These are phyloP conservation scores for Euura lappo DNA, from an alignment of 1,140 invertebrate species.

Conservation along the genomic window DNA sequence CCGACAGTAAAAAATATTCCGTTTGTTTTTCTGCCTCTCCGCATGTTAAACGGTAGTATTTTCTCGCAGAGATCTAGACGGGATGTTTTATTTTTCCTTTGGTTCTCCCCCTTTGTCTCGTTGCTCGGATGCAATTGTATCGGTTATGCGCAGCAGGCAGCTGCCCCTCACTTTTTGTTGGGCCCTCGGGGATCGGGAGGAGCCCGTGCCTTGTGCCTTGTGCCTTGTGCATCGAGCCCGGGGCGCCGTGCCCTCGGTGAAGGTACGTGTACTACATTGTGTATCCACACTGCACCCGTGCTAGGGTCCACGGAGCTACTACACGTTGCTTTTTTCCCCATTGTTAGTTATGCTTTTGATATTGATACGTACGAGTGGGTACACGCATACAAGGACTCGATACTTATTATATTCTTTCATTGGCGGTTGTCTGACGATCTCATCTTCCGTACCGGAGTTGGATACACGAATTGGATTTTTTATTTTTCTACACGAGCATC, in stretches of 20 bases:
- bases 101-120: background rate
- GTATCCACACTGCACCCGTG: background rate
- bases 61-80: background rate
- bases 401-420: background rate
- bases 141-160: background rate
- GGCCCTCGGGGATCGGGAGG: constrained; percentile 5
- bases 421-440: background rate
- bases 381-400: background rate
- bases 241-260: background rate
- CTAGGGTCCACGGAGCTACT: background rate
- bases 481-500: too few relatives aligned
- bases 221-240: too few relatives aligned
- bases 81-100: constrained; percentile 3
- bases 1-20: too few relatives aligned
- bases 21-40: too few relatives aligned
- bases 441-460: background rate
- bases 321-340: background rate
- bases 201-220: background rate
- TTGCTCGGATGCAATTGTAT: background rate
- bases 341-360: constrained; percentile 7
- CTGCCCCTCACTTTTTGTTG: constrained; percentile 4
- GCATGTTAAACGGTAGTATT: too few relatives aligned
- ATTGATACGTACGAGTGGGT: background rate
- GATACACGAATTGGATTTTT: background rate
- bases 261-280: background rate